Evolutionary conservation across 2,113 vertebrate genomes (phyloP), one percentile per base, ranked within the genome.

Genomic region (Romanogobio albipinnatus): DNA sequence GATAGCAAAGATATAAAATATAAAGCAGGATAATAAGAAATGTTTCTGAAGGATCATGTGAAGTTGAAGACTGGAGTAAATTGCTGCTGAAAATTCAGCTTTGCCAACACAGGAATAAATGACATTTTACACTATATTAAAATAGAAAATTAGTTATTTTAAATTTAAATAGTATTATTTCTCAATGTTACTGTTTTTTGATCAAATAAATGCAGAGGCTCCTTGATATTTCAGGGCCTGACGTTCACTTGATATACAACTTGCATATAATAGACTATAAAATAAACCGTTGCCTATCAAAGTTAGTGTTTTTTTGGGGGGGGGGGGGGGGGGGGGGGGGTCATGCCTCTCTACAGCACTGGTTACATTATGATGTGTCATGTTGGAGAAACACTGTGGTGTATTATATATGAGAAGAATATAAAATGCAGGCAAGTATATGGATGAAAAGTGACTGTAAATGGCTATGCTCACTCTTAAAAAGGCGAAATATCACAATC

Each of bases 1-100:
- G 91, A 8, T 85, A 87, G 14, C 83, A 79, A 33, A 58, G 33
- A 29, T 29, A 29, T 29, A 29, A 29, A 29, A 29, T 29, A 29
- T 29, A 29, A 29, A 29, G 29, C 29, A 29, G 29, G 29, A 29
- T 29, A 29, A 29, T 29, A 29, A 29, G 29, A 29, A 29, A 29
- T 29, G 29, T 29, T 29, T 29, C 29, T 29, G 29, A 29, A 29
- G 29, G 29, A 29, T 29, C 58, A 61, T 61, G 58, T 61, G 58
- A 61, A n/a, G 24, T n/a, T 61, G 9, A 61, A 61, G 9, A 61
- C 3, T 66, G 26, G 11, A 8, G 62, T 29, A 39, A 66, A 66
- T 17, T 2, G 11, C 7, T 14, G 5, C 24, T 15, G 2, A 62
- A 62, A 62, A 26, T 64, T 5, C 61, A 14, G 61, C 10, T 33